Evolutionary conservation across 2,113 vertebrate species (phyloP), one percentile per base, ranked within the genome.

Genomic region (Caranx melampygus): DNA sequence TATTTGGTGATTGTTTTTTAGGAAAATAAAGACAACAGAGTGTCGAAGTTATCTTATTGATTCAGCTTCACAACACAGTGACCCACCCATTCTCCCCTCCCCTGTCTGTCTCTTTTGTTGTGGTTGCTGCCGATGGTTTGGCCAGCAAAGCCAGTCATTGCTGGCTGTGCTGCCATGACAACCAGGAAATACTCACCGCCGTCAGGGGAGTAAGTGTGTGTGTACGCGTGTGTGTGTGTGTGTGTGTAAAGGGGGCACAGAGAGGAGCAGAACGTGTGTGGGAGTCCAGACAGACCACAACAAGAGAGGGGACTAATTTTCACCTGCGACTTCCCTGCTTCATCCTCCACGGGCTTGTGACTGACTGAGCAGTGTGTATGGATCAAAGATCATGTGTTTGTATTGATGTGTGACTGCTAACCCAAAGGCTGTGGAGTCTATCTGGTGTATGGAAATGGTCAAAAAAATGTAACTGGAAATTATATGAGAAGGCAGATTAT

Each of bases 121-220:
- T 92, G 87, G 89, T 94, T 91, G 88, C 92, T 90, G 91, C 82
- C 49, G 81, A 92, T 93, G 91, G 87, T 91, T 88, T 90, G 89
- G 80, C 88, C 90, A 87, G 87, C 91, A 90, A 89, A 94, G 91
- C 92, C 91, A 91, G 91, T 91, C 90, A 90, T 87, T 91, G 93
- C 92, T 94, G 88, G 87, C 81, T 81, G 83, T 18, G 93, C 89
- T 94, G 79, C 92, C 92, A 95, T 95, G 69, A 93, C 94, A 94
- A 96, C 95, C 92, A 94, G 94, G 93, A 95, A 95, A 95, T 94
- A 94, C 94, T 94, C 86, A 86, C 79, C 45, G 18, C 79, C 80
- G 81, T 89, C 84, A 64, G 81, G 85, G 72, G 72, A 87, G 89
- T 88, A 73, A 84, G 26, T 26, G 26, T 26, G 26, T 26, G 26